phyloP scores from a whole-genome alignment of 2,888 invertebrate genomes.

The Chrysomela aeneicollis region DNA sequence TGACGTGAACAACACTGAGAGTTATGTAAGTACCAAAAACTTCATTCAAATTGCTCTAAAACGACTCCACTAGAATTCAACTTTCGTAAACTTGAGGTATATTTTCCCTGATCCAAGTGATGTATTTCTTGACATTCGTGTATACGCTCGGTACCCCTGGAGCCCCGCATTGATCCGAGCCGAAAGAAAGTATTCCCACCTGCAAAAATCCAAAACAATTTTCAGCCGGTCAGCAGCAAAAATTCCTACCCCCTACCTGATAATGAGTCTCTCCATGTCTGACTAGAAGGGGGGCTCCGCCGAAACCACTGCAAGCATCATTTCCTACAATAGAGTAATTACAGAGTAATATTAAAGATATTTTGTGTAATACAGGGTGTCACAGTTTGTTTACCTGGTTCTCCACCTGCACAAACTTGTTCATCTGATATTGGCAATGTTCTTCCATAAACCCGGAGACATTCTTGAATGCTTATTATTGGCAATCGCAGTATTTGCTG shows the following conservation, averaged over 20 bases:
- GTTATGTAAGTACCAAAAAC: too few relatives aligned
- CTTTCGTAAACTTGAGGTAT: conserved; percentile 62
- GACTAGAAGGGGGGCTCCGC: conserved; percentile 76
- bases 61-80: too few relatives aligned
- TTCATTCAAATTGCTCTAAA: too few relatives aligned
- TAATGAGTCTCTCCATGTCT: conserved; percentile 69
- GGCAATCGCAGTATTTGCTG: conserved; percentile 74
- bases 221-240: too few relatives aligned
- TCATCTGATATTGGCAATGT: conserved; percentile 71
- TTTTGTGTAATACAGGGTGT: too few relatives aligned
- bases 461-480: conserved; percentile 71
- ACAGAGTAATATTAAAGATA: too few relatives aligned
- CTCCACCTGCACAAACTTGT: conserved; percentile 78
- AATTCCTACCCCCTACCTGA: too few relatives aligned
- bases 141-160: conserved; percentile 80
- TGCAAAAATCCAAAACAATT: too few relatives aligned
- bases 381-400: conserved; percentile 60
- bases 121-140: conserved; percentile 77
- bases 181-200: conserved; percentile 83
- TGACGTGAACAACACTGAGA: too few relatives aligned
- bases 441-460: conserved; percentile 73
- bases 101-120: conserved; percentile 79
- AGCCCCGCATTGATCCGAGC: conserved; percentile 79
- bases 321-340: conserved; percentile 57
- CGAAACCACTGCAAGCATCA: conserved; percentile 83